Evolutionary conservation across 2,797 vertebrate species (phyloP), one percentile per base, ranked within the genome.

Genomic region (Naso thynnoides): DNA sequence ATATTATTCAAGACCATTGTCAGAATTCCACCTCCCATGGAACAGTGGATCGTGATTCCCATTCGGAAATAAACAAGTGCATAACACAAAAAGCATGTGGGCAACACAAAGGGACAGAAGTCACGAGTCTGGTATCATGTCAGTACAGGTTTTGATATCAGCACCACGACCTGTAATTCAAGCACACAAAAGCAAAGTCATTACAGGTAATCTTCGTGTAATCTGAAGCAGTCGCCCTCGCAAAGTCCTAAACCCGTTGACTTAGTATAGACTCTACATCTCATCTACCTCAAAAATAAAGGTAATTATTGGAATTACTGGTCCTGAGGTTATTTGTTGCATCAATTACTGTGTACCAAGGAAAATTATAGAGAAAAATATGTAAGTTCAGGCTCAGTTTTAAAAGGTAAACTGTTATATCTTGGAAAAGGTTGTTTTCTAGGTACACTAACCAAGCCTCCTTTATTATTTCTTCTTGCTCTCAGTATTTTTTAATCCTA

Each of bases 191-290:
- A 62, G 79, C 26, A 11, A 78, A 68, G 58, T 73, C 78, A 90
- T 91, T 92, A 89, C 58, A 74, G 59, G 82, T 90, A 87, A 89
- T 92, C 76, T 83, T 4, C 3, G 47, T 41, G 56, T 57, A 81
- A 73, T 61, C 55, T 36, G 10, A 36, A 41, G 24, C 33, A 56
- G 52, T 68, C 23, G 1, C 52, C 53, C 9, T 26, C 8, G 0
- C 47, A 71, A 57, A 63, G 48, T 56, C 41, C 45, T n/a, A 45
- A 58, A 57, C 79, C 63, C 26, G 29, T 10, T 15, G 47, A 83
- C 13, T 68, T 70, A 29, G 33, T 33, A 33, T 8, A 33, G 33
- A 33, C 33, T 66, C 27, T 52, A 62, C 42, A 38, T 57, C 38
- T 41, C 62, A 67, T 74, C 65, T 59, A 36, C 47, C 23, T 23